Evolutionary conservation across 2,797 vertebrate species (phyloP).

Genomic region (Rhadinocentrus ornatus): DNA sequence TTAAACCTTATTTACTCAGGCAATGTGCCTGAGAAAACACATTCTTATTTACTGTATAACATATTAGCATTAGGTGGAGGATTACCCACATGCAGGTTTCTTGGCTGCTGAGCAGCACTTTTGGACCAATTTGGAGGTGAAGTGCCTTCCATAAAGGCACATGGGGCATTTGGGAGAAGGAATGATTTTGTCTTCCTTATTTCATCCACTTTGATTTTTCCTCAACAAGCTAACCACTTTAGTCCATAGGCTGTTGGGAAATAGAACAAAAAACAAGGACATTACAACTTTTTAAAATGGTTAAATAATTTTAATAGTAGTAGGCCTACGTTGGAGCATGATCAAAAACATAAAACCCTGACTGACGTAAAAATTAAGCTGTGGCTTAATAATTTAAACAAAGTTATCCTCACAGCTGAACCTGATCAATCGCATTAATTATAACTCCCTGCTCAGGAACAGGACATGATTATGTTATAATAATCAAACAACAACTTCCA

Average conservation of each 20-base stretch:
- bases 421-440: slow-evolving; percentile 40
- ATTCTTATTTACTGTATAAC: slow-evolving; percentile 69
- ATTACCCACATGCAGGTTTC: slow-evolving; percentile 42
- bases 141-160: slow-evolving; percentile 41
- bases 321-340: slow-evolving; percentile 21
- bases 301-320: slow-evolving; percentile 34
- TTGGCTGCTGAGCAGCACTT: slow-evolving; percentile 52
- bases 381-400: slow-evolving; percentile 36
- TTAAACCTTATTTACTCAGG: slow-evolving; percentile 63
- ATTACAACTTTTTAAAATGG: slow-evolving; percentile 14
- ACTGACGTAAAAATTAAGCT: slow-evolving; percentile 44
- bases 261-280: slow-evolving; percentile 10
- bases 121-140: slow-evolving; percentile 45
- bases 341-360: slow-evolving; percentile 37
- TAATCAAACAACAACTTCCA: slow-evolving; percentile 27
- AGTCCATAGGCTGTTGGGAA: slow-evolving; percentile 36
- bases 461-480: slow-evolving; percentile 39
- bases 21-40: slow-evolving; percentile 57
- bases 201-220: slow-evolving; percentile 43
- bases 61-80: slow-evolving; percentile 40
- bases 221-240: slow-evolving; percentile 36
- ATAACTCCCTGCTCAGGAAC: slow-evolving; percentile 19
- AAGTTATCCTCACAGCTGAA: slow-evolving; percentile 45
- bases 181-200: slow-evolving; percentile 29
- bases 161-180: slow-evolving; percentile 20